Conservation (phyloP, 2,113 vertebrate genomes). For the Nycticryphes semicollaris region DNA sequence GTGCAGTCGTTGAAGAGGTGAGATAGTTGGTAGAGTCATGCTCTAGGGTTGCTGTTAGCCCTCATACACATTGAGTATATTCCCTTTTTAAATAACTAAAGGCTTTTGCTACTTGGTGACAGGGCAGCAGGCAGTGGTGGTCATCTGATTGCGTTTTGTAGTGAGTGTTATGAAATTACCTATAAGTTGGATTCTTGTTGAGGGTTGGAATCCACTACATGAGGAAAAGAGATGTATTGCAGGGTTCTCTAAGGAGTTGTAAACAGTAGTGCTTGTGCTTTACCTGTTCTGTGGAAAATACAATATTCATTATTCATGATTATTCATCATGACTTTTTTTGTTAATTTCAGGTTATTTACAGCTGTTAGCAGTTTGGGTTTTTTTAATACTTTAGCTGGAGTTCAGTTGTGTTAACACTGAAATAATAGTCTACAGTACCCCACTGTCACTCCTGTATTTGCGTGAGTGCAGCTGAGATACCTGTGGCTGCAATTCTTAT, state of each 20-base stretch:
- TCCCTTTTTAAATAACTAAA: not conserved
- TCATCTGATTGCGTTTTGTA: not conserved
- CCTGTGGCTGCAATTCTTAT: not conserved
- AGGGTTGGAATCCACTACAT: not conserved
- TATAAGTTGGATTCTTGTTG: not conserved
- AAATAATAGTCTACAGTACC: not conserved
- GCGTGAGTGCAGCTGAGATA: not conserved
- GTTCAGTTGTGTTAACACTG: not conserved
- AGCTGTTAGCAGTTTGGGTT: not conserved
- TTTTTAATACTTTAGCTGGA: not conserved
- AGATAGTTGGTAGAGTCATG: not conserved
- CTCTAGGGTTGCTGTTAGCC: not conserved
- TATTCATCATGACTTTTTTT: not conserved
- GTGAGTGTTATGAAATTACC: not conserved
- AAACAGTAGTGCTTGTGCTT: not conserved
- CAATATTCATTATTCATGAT: not conserved
- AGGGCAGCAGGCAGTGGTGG: not conserved
- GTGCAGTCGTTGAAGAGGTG: constrained; percentile 79
- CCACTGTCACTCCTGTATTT: no score
- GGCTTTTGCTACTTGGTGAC: not conserved
- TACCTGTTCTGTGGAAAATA: not conserved
- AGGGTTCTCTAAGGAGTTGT: not conserved
- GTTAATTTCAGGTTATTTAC: not conserved
- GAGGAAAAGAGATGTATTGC: not conserved
- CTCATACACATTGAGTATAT: not conserved